Evolutionary conservation across 2,888 invertebrate genomes (phyloP), one percentile per base, ranked within the genome.

Genomic region (Hypena proboscidalis): DNA sequence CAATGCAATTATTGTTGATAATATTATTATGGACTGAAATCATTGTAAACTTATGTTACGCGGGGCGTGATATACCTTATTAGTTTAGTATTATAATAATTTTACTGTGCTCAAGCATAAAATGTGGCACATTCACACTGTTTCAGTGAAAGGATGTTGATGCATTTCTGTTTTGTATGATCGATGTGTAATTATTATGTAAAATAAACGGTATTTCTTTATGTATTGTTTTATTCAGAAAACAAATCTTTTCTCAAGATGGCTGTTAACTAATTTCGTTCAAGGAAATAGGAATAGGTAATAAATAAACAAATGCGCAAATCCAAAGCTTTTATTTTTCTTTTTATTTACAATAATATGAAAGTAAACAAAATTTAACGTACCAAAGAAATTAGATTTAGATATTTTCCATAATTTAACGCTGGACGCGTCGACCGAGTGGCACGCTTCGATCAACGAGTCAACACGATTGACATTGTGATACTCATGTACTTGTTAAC

Each of bases 341-440:
- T 61, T 59, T 83, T 88, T 90, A 89, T 90, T 87, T 90, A 89
- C 89, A 89, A 85, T 89, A 86, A 88, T 90, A 90, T 86, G 89
- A 90, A 90, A 90, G 87, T 90, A 89, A 90, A 88, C 90, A 90
- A 90, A 89, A 83, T 84, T 79, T 87, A 85, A 87, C 81, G 79
- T 88, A 89, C 84, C 81, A 85, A 88, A 82, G 80, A 80, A 80
- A 68, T 71, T 81, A 80, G 74, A 81, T 83, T 85, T 83, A 81
- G 75, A 79, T 74, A 80, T 77, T 73, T 72, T 76, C 78, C 55
- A 61, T 56, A 66, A 66, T 62, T 64, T 56, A 62, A 62, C 62
- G 62, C 39, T 41, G 38, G 49, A 69, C 67, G 67, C 69, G 69
- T 56, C 55, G 58, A 44, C 47, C 54, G 58, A 56, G 56, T 53